Evolutionary conservation across 1,140 invertebrate species (phyloP), one percentile per base, ranked within the genome.

Genomic region (Periplaneta americana): DNA sequence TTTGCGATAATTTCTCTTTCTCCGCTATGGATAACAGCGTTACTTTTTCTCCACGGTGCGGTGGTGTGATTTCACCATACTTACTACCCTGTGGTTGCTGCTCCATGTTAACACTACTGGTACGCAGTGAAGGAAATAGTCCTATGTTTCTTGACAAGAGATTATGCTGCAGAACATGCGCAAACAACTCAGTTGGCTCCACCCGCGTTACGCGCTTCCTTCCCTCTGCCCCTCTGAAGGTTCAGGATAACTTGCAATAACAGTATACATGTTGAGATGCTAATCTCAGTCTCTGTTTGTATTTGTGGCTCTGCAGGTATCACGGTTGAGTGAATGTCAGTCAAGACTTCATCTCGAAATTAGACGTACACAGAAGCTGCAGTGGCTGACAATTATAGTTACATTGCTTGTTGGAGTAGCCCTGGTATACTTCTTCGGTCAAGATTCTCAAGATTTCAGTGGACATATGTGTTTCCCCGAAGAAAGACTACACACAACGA

Each of bases 311-410:
- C 85, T 87, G 81, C 81, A 89, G 88, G 86, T 89, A 31, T 81
- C 78, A 28, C 85, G 84, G 34, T 81, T 89, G 82, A 86, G 88
- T 83, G 87, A 89, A 34, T 84, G 83, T 81, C 85, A 87, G 28
- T 81, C 81, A 1, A 87, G 85, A 33, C 39, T 89, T 33, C 83
- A 86, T 28, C 86, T 82, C 33, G 86, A 89, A 0, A 34, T 89
- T 5, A 82, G 78, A 9, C 85, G 80, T 15, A 35, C 88, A 81
- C 89, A 88, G 81, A 85, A 86, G 75, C 82, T 88, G 78, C 79
- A 88, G 78, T 83, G 88, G 1, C 75, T 88, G 74, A 87, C 85
- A 32, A 86, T 88, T 36, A 83, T 87, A 74, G 33, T 87, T 36
- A 87, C 85, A 39, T 84, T 88, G 39, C 74, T 86, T 37, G 80